phyloP scores from a whole-genome alignment of 1,140 invertebrate species.

The Neodiprion lecontei region DNA sequence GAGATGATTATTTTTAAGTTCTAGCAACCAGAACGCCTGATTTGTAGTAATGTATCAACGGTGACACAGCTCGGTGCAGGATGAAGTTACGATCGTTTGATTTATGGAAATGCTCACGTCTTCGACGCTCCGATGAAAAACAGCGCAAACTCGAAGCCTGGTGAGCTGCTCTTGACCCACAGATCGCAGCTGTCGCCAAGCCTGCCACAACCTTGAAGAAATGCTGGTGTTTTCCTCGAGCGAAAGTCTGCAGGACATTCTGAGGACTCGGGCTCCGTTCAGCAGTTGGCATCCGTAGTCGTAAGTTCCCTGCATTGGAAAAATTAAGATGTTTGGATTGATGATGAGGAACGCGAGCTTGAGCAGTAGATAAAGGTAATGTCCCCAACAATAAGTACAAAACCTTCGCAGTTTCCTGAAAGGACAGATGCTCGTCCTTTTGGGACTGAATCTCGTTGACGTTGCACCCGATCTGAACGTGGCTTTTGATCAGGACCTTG shows the following conservation, averaged over 20 bases:
- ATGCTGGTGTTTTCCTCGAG: slow-evolving; percentile 65
- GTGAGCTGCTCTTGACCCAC: slow-evolving; percentile 81
- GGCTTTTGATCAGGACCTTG: slow-evolving; percentile 72
- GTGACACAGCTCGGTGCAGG: not conserved
- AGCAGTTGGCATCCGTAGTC: slow-evolving; percentile 81
- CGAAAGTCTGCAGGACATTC: slow-evolving; percentile 75
- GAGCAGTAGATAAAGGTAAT: not conserved
- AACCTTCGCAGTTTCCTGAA: slow-evolving; percentile 80
- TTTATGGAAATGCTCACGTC: slow-evolving; percentile 54
- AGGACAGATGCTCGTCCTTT: slow-evolving; percentile 77
- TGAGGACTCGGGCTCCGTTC: slow-evolving; percentile 75
- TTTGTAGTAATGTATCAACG: not conserved
- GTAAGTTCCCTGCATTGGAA: slow-evolving; percentile 71
- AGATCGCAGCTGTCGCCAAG: slow-evolving; percentile 74
- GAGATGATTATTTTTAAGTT: slow-evolving; percentile 8
- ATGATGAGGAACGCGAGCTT: not conserved
- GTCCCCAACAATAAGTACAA: slow-evolving; percentile 26
- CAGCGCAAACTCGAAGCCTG: slow-evolving; percentile 75
- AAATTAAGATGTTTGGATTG: not conserved
- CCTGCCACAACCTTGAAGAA: slow-evolving; percentile 65
- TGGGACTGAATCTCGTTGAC: slow-evolving; percentile 76
- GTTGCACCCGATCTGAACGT: slow-evolving; percentile 76
- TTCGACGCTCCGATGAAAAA: slow-evolving; percentile 79
- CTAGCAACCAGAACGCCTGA: not conserved
- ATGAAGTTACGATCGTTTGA: not conserved